Conservation (phyloP, 2,113 vertebrate genomes). For the Sinosuthora webbiana region DNA sequence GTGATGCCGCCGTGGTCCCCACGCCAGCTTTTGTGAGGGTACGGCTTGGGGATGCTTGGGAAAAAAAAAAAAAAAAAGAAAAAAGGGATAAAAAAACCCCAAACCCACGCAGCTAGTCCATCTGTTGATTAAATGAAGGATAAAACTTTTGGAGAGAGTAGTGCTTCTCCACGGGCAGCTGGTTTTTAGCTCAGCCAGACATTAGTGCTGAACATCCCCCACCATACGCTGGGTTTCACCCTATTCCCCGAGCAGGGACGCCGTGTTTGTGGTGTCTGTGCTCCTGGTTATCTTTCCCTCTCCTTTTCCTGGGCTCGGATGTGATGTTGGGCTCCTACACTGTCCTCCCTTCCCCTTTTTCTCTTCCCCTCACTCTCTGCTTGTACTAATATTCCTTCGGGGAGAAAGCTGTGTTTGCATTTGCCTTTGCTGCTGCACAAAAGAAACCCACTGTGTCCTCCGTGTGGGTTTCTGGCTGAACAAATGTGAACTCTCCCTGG, state of each 20-base stretch:
- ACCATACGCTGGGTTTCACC: not conserved
- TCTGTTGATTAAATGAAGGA: constrained; percentile 76
- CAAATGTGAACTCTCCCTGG: constrained; percentile 38
- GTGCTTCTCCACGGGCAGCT: constrained; percentile 21
- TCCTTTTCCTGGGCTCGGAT: not conserved
- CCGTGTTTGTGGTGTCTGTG: not conserved
- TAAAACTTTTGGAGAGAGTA: constrained; percentile 66
- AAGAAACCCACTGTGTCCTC: constrained; percentile 63
- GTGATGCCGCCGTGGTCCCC: not conserved
- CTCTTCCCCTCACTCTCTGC: not conserved
- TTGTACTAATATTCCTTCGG: constrained; percentile 55
- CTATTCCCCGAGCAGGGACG: not conserved
- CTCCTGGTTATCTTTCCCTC: not conserved
- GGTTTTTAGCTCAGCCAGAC: constrained; percentile 11
- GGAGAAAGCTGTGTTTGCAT: constrained; percentile 43
- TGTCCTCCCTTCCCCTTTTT: not conserved
- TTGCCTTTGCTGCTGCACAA: constrained; percentile 31
- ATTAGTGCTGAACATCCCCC: not conserved
- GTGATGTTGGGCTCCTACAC: not conserved
- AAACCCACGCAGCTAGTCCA: constrained; percentile 59
- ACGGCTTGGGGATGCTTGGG: constrained; percentile 21
- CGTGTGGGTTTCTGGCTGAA: constrained; percentile 63
- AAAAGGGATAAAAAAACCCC: not conserved
- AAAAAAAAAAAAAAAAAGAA: not conserved
- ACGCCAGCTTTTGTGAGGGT: constrained; percentile 12